Percentiles rank a stretch among this genome's conserved stretches.
Evolutionary conservation across 2,113 vertebrate genomes (phyloP).

Genomic region (Barnardius zonarius): DNA sequence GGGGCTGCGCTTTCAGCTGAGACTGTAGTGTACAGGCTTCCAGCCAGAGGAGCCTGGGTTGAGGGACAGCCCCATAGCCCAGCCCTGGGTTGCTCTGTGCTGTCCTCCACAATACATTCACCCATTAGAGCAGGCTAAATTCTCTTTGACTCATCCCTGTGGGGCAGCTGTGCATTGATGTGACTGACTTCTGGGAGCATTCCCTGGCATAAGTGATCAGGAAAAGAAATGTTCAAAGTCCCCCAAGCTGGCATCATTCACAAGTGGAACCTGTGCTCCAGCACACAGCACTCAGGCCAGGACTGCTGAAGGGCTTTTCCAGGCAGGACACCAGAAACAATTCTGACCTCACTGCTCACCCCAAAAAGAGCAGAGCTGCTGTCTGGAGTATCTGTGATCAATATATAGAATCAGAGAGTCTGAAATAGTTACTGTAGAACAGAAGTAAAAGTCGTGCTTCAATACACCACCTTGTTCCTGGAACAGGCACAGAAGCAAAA

Average conservation of each 20-base stretch:
- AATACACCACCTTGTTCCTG: not conserved
- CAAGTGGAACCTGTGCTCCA: not conserved
- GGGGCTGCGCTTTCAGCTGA: not conserved
- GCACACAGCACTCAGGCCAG: not conserved
- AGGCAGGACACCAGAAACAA: not conserved
- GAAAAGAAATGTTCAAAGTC: not conserved
- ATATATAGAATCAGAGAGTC: not conserved
- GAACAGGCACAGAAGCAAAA: not conserved
- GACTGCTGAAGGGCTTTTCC: not conserved
- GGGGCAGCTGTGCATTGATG: not conserved
- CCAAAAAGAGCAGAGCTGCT: not conserved
- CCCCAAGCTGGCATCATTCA: not conserved
- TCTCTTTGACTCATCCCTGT: not conserved
- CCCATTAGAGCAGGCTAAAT: not conserved
- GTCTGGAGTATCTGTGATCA: not conserved
- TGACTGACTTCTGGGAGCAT: not conserved
- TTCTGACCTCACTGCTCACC: not conserved
- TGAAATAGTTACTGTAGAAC: not conserved
- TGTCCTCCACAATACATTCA: not conserved
- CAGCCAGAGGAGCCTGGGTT: not conserved
- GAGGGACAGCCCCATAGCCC: not conserved
- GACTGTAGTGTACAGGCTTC: not conserved
- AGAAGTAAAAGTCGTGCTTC: not conserved
- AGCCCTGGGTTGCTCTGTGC: not conserved
- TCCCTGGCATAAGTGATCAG: not conserved